Base-by-base conservation (phyloP, 2,888 invertebrate genomes). In the Diabrotica balteata region DNA sequence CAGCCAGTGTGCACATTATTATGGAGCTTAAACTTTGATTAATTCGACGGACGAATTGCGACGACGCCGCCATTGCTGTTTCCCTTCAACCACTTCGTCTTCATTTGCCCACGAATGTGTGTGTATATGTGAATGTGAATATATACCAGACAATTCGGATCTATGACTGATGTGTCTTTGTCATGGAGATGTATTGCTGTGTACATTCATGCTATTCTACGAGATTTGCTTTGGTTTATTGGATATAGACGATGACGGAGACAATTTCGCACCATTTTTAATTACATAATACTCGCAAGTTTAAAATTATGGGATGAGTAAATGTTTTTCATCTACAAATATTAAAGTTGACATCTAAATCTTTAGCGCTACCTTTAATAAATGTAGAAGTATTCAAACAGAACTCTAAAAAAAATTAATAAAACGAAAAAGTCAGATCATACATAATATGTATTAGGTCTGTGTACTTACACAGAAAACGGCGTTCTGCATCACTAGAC, bases 1-100 rank as follows among this genome's bases (percentile, higher is more conserved):
- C 82, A 81, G 81, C 80, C 81, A 79, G 79, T 79, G 79, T 81
- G 81, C 83, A 83, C 83, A 83, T 83, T 83, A 83, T 84, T 83
- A 82, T 83, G 81, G 82, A 82, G 84, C 83, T 84, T 84, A 84
- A 84, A 84, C 83, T 84, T 83, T 84, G 84, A 84, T 84, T 84
- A 84, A 84, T 84, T 82, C 82, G 81, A 78, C 81, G 82, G 81
- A 76, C 81, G 80, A 80, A 80, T 81, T 80, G 79, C 79, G 79
- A 79, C 80, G 77, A 73, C 78, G 79, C 73, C 78, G 78, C 79
- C 78, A 77, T 79, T 77, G 70, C 77, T 73, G 71, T 71, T 74
- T 65, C 58, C 62, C 65, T 64, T 49, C 32, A 52, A 63, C 75
- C 73, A 75, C 77, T 77, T 74, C 76, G 75, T 77, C 78, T 77